Percentiles rank a stretch among this genome's conserved stretches.
phyloP scores from a whole-genome alignment of 2,113 vertebrate species.

The Scartelaos histophorus region DNA sequence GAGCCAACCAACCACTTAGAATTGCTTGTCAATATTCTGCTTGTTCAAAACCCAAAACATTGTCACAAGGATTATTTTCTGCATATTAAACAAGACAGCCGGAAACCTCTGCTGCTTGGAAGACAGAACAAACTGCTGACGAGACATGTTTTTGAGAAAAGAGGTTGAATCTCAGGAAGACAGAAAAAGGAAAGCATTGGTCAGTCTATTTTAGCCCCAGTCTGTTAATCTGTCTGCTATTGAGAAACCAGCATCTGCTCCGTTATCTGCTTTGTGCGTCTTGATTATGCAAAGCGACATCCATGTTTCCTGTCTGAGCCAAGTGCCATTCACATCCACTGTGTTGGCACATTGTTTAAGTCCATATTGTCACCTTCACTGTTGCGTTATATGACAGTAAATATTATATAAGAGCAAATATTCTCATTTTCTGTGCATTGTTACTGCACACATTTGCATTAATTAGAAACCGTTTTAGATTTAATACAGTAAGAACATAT shows the following conservation, averaged over 20 bases:
- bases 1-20: not conserved
- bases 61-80: conserved; percentile 63
- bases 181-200: conserved; percentile 51
- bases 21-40: conserved; percentile 30
- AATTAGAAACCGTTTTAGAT: not conserved
- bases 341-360: not conserved
- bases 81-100: conserved; percentile 69
- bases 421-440: not conserved
- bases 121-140: conserved; percentile 73
- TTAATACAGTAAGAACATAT: not conserved
- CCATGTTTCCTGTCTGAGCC: conserved; percentile 57
- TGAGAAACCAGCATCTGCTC: conserved; percentile 73
- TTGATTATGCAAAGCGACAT: conserved; percentile 66
- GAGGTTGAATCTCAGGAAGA: conserved; percentile 65
- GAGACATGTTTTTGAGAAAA: conserved; percentile 61
- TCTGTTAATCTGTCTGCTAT: conserved; percentile 73
- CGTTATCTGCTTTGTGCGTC: conserved; percentile 55
- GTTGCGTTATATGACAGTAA: not conserved
- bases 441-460: not conserved
- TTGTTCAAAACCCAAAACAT: conserved; percentile 47
- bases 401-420: not conserved
- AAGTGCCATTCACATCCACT: conserved; percentile 9
- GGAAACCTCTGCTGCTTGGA: conserved; percentile 68
- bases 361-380: not conserved
- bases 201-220: conserved; percentile 68